A percentile compares a stretch with the other conserved stretches of the same genome.
Evolutionary conservation across 2,888 invertebrate genomes (phyloP).

Genomic region (Chirona hameri): DNA sequence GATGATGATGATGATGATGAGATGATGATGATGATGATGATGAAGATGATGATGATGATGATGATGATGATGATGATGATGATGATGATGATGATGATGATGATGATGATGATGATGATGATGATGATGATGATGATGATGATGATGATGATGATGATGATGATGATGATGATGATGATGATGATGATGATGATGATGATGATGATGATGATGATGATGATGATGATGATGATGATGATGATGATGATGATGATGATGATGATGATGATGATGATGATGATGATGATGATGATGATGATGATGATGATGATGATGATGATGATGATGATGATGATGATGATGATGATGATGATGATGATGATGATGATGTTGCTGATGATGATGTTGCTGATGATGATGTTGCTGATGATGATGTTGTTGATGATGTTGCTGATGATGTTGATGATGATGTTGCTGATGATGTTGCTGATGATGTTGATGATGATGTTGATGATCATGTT

Average conservation of each 20-base stretch:
- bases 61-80: conserved; percentile 8
- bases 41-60: no score
- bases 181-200: conserved; percentile 22
- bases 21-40: no score
- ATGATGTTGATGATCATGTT: no score
- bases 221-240: conserved; percentile 22
- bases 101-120: conserved; percentile 22
- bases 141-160: conserved; percentile 22
- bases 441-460: no score
- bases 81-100: conserved; percentile 22
- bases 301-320: neutral
- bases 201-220: conserved; percentile 22
- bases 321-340: neutral
- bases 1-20: no score
- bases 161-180: conserved; percentile 22
- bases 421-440: no score
- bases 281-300: conserved; percentile 22
- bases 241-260: conserved; percentile 22
- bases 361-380: no score
- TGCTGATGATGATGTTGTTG: no score
- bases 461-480: no score
- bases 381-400: no score
- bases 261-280: conserved; percentile 22
- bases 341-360: no score
- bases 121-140: conserved; percentile 22